A percentile compares a stretch with the other conserved stretches of the same genome.
Evolutionary conservation across 2,797 vertebrate species (phyloP).

Genomic region (Pyrocephalus nanus): DNA sequence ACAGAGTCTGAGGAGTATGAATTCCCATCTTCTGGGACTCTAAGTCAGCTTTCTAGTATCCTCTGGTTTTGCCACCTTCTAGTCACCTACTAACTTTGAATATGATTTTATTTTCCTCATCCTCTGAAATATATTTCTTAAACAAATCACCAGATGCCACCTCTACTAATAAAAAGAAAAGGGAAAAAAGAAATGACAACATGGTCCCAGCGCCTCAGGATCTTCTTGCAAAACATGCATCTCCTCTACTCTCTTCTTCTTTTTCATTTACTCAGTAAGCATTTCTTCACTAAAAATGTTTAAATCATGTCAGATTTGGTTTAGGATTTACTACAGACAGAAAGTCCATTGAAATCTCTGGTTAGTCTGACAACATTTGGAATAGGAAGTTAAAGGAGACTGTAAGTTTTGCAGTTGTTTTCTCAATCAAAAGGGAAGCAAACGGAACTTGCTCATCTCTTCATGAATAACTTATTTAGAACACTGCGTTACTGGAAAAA

Average conservation of each 20-base stretch:
- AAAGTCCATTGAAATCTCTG: neutral
- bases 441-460: neutral
- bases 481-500: slow-evolving; percentile 1
- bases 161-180: neutral
- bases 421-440: neutral
- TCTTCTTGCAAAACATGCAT: neutral
- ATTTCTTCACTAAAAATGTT: neutral
- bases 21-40: neutral
- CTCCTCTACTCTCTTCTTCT: neutral
- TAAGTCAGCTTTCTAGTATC: neutral
- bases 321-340: neutral
- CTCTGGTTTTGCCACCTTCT: neutral
- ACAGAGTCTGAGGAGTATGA: neutral
- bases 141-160: neutral
- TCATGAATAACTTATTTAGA: slow-evolving; percentile 19
- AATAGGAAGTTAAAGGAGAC: neutral
- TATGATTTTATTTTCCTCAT: neutral
- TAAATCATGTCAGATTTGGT: neutral
- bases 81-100: neutral
- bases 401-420: neutral
- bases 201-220: neutral
- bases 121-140: neutral
- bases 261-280: neutral
- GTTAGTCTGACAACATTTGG: neutral
- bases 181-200: fast-evolving